A percentile compares a stretch with the other conserved stretches of the same genome.
Conservation (phyloP, 2,888 invertebrate genomes). For the Tetropium fuscum region DNA sequence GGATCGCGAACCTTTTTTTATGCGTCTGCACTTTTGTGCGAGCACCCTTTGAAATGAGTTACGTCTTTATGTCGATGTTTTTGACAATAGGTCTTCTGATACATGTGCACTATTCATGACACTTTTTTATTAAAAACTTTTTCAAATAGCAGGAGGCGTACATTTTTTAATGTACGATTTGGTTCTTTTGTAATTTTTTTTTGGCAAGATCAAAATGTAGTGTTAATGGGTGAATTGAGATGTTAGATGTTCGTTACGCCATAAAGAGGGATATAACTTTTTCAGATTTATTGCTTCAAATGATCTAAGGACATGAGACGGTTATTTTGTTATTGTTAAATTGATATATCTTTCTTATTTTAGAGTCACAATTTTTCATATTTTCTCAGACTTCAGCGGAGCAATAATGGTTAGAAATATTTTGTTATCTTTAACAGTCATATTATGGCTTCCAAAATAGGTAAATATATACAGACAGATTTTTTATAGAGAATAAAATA, state of each 20-base stretch:
- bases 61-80: background rate
- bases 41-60: background rate
- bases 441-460: too few relatives aligned
- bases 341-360: background rate
- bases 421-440: too few relatives aligned
- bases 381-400: too few relatives aligned
- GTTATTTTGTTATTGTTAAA: constrained; percentile 1
- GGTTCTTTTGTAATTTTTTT: constrained; percentile 8
- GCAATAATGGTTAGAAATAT: too few relatives aligned
- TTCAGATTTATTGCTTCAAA: constrained; percentile 34
- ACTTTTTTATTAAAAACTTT: constrained; percentile 10
- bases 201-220: constrained; percentile 56
- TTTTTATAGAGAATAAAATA: too few relatives aligned
- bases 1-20: constrained; percentile 56
- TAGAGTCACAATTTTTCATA: too few relatives aligned
- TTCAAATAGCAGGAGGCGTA: constrained; percentile 8
- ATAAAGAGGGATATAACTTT: constrained; percentile 40
- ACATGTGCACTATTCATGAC: constrained; percentile 14
- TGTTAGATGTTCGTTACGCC: constrained; percentile 45
- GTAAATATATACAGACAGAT: too few relatives aligned
- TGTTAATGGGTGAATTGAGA: constrained; percentile 64
- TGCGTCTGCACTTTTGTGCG: constrained; percentile 27
- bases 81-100: constrained; percentile 11
- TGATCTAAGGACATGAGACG: constrained; percentile 15
- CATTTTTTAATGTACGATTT: constrained; percentile 16